A percentile compares a stretch with the other conserved stretches of the same genome.
These are phyloP conservation scores for Fulmarus glacialis DNA, from an alignment of 2,113 vertebrate species.

Conservation along the genomic window DNA sequence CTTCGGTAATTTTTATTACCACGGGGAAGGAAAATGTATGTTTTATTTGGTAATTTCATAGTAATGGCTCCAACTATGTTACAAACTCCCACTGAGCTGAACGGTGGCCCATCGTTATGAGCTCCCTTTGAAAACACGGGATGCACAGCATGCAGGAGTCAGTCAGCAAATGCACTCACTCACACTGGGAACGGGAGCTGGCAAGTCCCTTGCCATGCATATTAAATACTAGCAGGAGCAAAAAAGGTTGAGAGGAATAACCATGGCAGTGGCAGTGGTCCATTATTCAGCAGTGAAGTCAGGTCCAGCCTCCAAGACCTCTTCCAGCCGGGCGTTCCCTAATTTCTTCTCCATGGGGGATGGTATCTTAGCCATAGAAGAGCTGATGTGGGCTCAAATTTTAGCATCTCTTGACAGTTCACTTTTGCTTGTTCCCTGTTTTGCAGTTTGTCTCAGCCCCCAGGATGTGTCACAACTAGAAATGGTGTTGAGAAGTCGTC, in stretches of 20 bases:
- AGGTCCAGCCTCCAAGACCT: neutral
- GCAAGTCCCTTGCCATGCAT: neutral
- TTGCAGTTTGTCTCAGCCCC: neutral
- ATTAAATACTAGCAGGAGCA: neutral
- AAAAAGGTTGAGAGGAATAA: neutral
- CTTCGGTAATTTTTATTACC: constrained; percentile 53
- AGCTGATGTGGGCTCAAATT: neutral
- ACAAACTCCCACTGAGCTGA: constrained; percentile 7
- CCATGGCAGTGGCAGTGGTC: neutral
- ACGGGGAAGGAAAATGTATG: constrained; percentile 45
- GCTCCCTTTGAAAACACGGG: neutral
- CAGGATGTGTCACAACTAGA: neutral
- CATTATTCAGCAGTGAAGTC: neutral
- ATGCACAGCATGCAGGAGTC: neutral
- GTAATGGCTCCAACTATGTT: constrained; percentile 11
- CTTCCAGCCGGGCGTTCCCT: neutral
- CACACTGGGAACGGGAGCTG: neutral
- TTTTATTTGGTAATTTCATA: constrained; percentile 60
- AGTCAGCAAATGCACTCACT: neutral
- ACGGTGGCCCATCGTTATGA: neutral
- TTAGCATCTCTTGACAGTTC: neutral
- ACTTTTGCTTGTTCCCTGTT: neutral
- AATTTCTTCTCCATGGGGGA: neutral
- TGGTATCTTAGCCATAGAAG: neutral
- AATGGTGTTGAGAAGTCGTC: neutral